Base-by-base conservation (phyloP, 1,140 invertebrate genomes). In the Phenacoccus solenopsis region DNA sequence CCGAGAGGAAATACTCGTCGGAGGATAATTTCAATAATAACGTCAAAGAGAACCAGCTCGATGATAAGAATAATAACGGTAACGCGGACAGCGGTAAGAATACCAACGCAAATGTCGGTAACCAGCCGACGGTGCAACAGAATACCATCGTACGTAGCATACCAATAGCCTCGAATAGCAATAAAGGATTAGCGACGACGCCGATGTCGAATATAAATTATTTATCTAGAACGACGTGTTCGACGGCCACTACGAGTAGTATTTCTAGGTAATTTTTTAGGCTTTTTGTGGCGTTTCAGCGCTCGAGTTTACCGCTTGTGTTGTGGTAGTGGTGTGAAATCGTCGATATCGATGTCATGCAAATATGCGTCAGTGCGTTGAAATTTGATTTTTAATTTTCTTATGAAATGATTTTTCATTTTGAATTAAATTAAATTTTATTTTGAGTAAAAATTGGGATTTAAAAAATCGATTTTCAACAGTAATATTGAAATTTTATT, bases 131-230 rank as follows among this genome's bases (percentile, higher is more conserved):
- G 70, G 64, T 70, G 69, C 70, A 61, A 49, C 79, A 74, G 77
- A 78, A 71, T 78, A 81, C 28, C 22, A 69, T 75, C 76, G 78
- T 73, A 76, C 79, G 79, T 80, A 81, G 79, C 79, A 80, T 70
- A 30, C 69, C 69, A 59, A 70, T 70, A 61, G 24, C 49, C 1
- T 61, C 69, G 28, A 56, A 22, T 30, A 59, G 20, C 9, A 70
- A 59, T 49, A 70, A 70, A 70, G 69, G 69, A 3, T 32, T 70
- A 25, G 69, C 69, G 9, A 32, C 59, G 35, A 32, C 59, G 35
- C 69, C 69, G 22, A 16, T 59, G 16, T 70, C 69, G 10, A 70
- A 59, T 28, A 64, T 27, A 2, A 70, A 70, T 70, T 57, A 70
- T 27, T 27, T 70, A 61, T 28, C 57, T n/a, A 70, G 69, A 38